Evolutionary conservation across 2,113 vertebrate genomes (phyloP), one percentile per base, ranked within the genome.

Genomic region (Piaya cayana): DNA sequence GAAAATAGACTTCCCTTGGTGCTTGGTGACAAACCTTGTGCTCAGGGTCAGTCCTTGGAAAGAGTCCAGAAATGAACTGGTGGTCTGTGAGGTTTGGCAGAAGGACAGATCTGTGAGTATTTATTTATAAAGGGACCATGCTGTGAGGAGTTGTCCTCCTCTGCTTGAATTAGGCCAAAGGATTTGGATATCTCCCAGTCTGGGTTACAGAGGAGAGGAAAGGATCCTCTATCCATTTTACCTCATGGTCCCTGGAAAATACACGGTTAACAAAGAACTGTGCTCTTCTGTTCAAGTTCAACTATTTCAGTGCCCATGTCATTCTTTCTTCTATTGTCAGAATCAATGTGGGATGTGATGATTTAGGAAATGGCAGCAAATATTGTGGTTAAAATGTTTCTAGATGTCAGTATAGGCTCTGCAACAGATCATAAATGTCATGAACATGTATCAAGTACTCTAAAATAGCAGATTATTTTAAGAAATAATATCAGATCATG

Each of bases 401-500:
- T 94, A 78, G 72, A 20, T 69, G 84, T 81, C 69, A 92, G 72
- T n/a, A 19, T 25, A 84, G 60, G 60, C 88, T 94, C 94, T 95
- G 88, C 56, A 95, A 90, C 92, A 94, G 94, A 96, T 91, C 95
- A 81, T 92, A 97, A 96, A 94, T 95, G 88, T 94, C 91, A 96
- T 56, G 64, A 83, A 86, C 7, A 3, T 16, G 9, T 88, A 86
- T 91, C 20, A 8, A 95, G 60, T 86, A 29, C 43, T 93, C 86
- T 63, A 84, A 96, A 96, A 94, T 84, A 97, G 88, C 56, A 83
- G 91, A 92, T 90, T 95, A 95, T 92, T 94, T 97, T 88, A 94
- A 93, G 91, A 90, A 91, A 68, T 94, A 81, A 37, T 88, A 90
- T 92, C 92, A 93, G 82, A 95, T 86, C 43, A 1, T 93, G 69